Base-by-base conservation (phyloP, 37 sponge, comb jelly and placozoan species). In the Beroe forskalii region DNA sequence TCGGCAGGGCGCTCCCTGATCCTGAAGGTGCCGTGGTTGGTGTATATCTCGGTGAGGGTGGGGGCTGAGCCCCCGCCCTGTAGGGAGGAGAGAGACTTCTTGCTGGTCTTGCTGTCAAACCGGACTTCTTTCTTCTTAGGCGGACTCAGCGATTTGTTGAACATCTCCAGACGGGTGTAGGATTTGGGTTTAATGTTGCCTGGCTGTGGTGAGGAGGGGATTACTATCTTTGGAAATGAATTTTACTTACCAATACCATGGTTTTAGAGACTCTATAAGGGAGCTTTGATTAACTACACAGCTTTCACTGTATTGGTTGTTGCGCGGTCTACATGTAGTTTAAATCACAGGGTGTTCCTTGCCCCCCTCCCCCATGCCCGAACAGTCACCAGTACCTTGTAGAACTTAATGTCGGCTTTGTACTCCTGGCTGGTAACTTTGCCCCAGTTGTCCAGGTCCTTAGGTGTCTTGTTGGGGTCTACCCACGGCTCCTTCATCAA, bases 361-460 rank as follows among this genome's bases (percentile, higher is more conserved):
- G n/a, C n/a, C n/a, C n/a, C n/a, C n/a, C n/a, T n/a, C n/a, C n/a
- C n/a, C n/a, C n/a, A n/a, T n/a, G n/a, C n/a, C n/a, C n/a, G n/a
- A n/a, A n/a, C n/a, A n/a, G n/a, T n/a, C n/a, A n/a, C 55, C 12
- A 12, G 55, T 80, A 80, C 86, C 86, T 80, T 32, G 14, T 33
- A 44, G 48, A 44, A 80, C 55, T 23, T 44, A 24, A 44, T 41
- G 22, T 80, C 55, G 37, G 86, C 25, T 80, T 38, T 35, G 35
- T 44, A 41, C 55, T 80, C 86, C 86, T 44, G 31, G 42, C 86
- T 80, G 17, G 55, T 24, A 12, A 17, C 55, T 25, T 80, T 41
- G 0, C 55, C 86, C 86, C 86, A 80, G 55, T 80, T 80, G 42
- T 80, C 86, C 55, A 80, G 86, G 35, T 80, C 86, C 27, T 44